Evolutionary conservation across 2,797 vertebrate genomes (phyloP).

Genomic region (Karalla daura): DNA sequence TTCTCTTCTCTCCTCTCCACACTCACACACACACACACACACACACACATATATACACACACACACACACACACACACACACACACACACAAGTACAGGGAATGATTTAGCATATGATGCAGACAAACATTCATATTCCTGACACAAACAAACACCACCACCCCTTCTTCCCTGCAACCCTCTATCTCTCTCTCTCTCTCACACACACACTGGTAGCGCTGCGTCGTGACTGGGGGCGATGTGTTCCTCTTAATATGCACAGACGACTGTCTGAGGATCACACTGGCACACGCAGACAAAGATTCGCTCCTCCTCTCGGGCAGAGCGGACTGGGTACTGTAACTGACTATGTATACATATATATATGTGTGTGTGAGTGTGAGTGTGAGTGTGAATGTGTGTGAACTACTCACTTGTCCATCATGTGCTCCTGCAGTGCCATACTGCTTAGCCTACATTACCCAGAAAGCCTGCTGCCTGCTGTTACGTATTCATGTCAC

Average conservation of each 20-base stretch:
- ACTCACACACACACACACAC: too few species aligned
- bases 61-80: too few species aligned
- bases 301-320: constrained; percentile 30
- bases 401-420: constrained; percentile 33
- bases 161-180: constrained; percentile 36
- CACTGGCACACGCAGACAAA: constrained; percentile 50
- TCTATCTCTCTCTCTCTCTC: constrained; percentile 50
- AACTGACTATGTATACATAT: constrained; percentile 1
- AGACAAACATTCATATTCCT: constrained; percentile 78
- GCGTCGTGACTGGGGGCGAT: constrained; percentile 83
- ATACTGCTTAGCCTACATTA: constrained; percentile 68
- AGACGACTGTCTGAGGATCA: constrained; percentile 75
- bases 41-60: too few species aligned
- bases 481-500: constrained; percentile 67
- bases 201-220: constrained; percentile 56
- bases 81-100: constrained; percentile 55
- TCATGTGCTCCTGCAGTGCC: constrained; percentile 41
- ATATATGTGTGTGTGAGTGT: constrained; percentile 14
- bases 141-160: constrained; percentile 66
- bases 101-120: constrained; percentile 73
- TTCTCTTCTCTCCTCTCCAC: too few species aligned
- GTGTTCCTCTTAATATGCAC: constrained; percentile 79
- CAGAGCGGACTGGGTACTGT: constrained; percentile 15
- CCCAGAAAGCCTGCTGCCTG: constrained; percentile 68
- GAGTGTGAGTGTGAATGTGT: constrained; percentile 24